Evolutionary conservation across 2,888 invertebrate genomes (phyloP).

Genomic region (Drosophila parthenogenetica): DNA sequence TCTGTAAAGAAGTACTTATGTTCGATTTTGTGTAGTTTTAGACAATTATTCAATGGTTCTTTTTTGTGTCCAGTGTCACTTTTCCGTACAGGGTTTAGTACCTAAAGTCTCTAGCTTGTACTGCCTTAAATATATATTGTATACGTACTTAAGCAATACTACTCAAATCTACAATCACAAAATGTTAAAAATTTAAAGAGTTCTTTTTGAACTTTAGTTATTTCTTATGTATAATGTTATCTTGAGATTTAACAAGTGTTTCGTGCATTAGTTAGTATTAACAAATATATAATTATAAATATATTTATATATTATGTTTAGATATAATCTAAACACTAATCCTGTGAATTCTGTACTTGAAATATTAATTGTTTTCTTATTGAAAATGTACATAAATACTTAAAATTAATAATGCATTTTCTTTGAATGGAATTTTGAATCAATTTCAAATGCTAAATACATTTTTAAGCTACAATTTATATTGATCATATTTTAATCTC

Average conservation of each 20-base stretch:
- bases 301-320: constrained; percentile 2
- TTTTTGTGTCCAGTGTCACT: constrained; percentile 5
- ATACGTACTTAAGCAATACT: constrained; percentile 12
- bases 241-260: constrained; percentile 13
- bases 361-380: constrained; percentile 11
- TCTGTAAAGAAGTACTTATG: constrained; percentile 30
- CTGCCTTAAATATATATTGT: constrained; percentile 58
- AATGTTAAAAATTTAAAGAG: background rate
- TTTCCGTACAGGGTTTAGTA: constrained; percentile 9
- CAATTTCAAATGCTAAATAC: no score
- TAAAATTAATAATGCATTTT: no score
- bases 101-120: constrained; percentile 30
- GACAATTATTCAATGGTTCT: background rate
- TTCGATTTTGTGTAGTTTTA: constrained; percentile 13
- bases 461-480: no score
- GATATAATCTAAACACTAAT: constrained; percentile 34
- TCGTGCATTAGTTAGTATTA: constrained; percentile 25
- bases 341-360: constrained; percentile 49
- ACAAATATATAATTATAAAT: constrained; percentile 14
- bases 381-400: no score
- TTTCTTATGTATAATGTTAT: background rate
- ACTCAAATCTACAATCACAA: constrained; percentile 45
- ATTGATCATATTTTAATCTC: no score
- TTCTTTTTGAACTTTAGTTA: background rate
- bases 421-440: no score